Percentiles rank a stretch among this genome's conserved stretches.
phyloP scores from a whole-genome alignment of 2,888 invertebrate genomes.

The Polydrusus tereticollis region DNA sequence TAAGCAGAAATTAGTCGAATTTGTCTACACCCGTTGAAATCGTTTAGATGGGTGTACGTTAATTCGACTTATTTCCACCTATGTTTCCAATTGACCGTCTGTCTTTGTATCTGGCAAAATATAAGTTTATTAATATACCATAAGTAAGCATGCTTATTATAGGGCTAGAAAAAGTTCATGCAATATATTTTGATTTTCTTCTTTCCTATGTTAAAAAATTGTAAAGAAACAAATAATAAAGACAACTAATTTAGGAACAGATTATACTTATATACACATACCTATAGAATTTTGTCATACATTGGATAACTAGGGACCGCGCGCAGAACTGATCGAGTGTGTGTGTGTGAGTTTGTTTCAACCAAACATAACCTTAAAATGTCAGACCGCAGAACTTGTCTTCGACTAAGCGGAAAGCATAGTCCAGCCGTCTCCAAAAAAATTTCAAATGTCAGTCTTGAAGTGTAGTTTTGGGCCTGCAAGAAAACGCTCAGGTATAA shows the following conservation, averaged over 20 bases:
- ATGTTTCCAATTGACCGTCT: too few species aligned
- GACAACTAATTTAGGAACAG: slow-evolving; percentile 20
- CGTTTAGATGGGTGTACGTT: too few species aligned
- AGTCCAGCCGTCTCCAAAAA: slow-evolving; percentile 68
- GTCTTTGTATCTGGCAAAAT: too few species aligned
- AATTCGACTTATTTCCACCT: too few species aligned
- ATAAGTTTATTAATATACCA: neutral
- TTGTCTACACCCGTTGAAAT: too few species aligned
- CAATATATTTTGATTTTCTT: neutral
- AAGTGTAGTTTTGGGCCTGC: slow-evolving; percentile 67
- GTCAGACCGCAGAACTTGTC: slow-evolving; percentile 68
- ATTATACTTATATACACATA: slow-evolving; percentile 23
- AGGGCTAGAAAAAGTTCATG: slow-evolving; percentile 11
- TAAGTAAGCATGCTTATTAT: slow-evolving; percentile 10
- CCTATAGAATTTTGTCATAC: slow-evolving; percentile 23
- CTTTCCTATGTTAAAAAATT: neutral
- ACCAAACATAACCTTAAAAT: slow-evolving; percentile 56
- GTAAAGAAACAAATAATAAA: slow-evolving; percentile 2
- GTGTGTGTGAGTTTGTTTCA: slow-evolving; percentile 22
- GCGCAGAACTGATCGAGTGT: slow-evolving; percentile 25
- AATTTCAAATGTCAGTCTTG: slow-evolving; percentile 68
- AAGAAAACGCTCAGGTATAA: slow-evolving; percentile 65
- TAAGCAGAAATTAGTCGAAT: too few species aligned
- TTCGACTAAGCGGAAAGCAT: slow-evolving; percentile 67
- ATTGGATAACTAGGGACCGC: slow-evolving; percentile 25